Evolutionary conservation across 2,113 vertebrate species (phyloP).

Genomic region (Gallinago media): DNA sequence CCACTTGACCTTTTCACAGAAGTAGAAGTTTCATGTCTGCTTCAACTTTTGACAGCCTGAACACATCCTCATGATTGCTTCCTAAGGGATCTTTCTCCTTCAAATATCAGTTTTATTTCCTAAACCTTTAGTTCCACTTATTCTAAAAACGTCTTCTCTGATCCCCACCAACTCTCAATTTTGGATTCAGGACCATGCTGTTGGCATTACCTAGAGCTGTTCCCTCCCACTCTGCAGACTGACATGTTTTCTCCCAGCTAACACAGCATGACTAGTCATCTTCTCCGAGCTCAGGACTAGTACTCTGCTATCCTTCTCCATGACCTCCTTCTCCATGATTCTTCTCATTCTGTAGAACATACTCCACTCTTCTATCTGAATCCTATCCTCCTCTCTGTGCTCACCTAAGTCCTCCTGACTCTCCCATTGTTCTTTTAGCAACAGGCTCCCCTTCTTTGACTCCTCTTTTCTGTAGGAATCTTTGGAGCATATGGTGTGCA

Average conservation of each 20-base stretch:
- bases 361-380: neutral
- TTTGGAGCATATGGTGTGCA: fast-evolving
- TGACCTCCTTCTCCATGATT: neutral
- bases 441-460: neutral
- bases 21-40: neutral
- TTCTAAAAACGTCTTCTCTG: neutral
- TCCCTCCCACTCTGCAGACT: neutral
- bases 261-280: neutral
- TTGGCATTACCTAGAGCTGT: neutral
- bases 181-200: neutral
- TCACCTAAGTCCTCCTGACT: neutral
- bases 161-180: neutral
- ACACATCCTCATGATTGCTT: neutral
- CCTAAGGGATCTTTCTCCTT: neutral
- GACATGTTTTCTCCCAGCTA: neutral
- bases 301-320: neutral
- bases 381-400: neutral
- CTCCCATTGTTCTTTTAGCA: neutral
- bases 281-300: neutral
- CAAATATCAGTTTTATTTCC: neutral
- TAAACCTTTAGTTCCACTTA: neutral
- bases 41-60: neutral
- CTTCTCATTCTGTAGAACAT: neutral
- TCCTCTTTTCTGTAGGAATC: neutral
- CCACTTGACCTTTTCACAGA: neutral